Evolutionary conservation across 2,888 invertebrate species (phyloP), one percentile per base, ranked within the genome.

Genomic region (Ophion costatus): DNA sequence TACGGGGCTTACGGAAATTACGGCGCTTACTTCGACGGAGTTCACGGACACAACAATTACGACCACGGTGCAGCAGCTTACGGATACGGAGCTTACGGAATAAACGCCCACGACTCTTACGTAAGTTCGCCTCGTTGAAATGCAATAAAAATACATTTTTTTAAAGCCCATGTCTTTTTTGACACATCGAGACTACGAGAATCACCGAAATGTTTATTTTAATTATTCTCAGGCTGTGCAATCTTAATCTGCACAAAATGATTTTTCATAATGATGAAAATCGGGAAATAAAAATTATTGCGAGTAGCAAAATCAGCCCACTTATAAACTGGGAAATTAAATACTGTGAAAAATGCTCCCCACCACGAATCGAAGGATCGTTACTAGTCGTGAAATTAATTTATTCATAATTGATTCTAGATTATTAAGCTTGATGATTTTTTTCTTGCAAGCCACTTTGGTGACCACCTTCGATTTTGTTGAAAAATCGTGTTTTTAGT

Each of bases 91-190:
- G 69, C 74, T 56, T 69, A 82, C 24, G 75, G 86, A 42, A 80
- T 83, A 69, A 82, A 85, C 64, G 82, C 87, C 6, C 88, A 90
- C 82, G 90, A 90, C 73, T 84, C 87, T 75, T 89, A 91, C 79
- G 92, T 91, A 79, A 91, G 24, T 20, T 20, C 51, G 14, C 17
- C 51, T 14, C 14, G 17, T 51, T 17, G 5, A 45, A 45, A 4
- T 14, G 14, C 45, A 17, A 51, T 51, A 51, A 51, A 51, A 17
- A 51, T 17, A 14, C 17, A 2, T 4, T 17, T 17, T 51, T 45
- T 51, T 17, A 51, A 51, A 17, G 17, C 51, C 17, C 14, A 51
- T 14, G 2, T 17, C 4, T 51, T 4, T 51, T 51, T 45, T 2
- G 17, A 17, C 51, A 17, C 2, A 51, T 14, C 14, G 17, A 51